These are phyloP conservation scores for Tragopan temminckii DNA, from an alignment of 2,797 vertebrate genomes.

Conservation along the genomic window DNA sequence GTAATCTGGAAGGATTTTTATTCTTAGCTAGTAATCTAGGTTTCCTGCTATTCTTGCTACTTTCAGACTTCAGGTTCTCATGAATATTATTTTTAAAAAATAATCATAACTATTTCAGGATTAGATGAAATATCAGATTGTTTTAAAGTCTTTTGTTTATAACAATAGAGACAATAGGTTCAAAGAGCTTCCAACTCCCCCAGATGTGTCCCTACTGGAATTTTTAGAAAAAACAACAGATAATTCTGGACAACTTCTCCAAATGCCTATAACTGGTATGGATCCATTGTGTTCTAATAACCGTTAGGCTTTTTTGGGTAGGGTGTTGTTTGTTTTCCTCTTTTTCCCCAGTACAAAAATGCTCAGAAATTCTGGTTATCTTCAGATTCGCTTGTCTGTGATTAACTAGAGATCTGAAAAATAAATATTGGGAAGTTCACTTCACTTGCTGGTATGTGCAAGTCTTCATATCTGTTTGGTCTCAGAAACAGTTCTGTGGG, in stretches of 20 bases:
- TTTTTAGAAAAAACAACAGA: not conserved
- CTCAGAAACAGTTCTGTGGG: not conserved
- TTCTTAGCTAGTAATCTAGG: slow-evolving; percentile 22
- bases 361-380: not conserved
- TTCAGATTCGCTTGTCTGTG: not conserved
- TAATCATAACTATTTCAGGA: slow-evolving; percentile 29
- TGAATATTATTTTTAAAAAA: slow-evolving; percentile 2
- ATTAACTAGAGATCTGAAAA: not conserved
- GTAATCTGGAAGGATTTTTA: slow-evolving; percentile 32
- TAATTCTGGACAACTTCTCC: not conserved
- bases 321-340: not conserved
- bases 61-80: slow-evolving; percentile 27
- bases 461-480: not conserved
- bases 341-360: not conserved
- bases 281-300: not conserved
- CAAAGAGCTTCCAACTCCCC: not conserved
- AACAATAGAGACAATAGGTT: slow-evolving; percentile 13
- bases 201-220: not conserved
- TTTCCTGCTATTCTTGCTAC: slow-evolving; percentile 67
- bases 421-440: not conserved
- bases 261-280: not conserved
- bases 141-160: slow-evolving; percentile 1
- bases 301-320: not conserved
- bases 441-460: not conserved
- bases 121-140: slow-evolving; percentile 34